These are phyloP conservation scores for Keiferia lycopersicella DNA, from an alignment of 2,888 invertebrate species.

Conservation along the genomic window DNA sequence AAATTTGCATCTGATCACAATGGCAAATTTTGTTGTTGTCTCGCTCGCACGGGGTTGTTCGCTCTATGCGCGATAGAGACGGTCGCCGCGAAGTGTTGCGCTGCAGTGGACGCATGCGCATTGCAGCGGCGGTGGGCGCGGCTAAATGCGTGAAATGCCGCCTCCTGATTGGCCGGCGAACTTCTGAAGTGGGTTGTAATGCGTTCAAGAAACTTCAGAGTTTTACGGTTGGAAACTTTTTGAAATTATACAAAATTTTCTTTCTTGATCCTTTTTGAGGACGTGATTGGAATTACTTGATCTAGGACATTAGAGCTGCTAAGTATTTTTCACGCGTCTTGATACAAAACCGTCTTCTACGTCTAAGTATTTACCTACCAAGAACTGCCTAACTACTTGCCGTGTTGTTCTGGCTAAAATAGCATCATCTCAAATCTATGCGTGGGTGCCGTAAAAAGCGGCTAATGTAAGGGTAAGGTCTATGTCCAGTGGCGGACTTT, in stretches of 20 bases:
- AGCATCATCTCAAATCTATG: too few species aligned
- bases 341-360: neutral
- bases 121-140: constrained; percentile 72
- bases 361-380: too few species aligned
- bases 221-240: constrained; percentile 69
- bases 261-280: constrained; percentile 46
- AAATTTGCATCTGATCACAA: constrained; percentile 74
- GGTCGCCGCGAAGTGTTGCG: constrained; percentile 45
- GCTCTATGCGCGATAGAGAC: constrained; percentile 56
- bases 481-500: too few species aligned
- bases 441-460: too few species aligned
- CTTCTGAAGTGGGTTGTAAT: constrained; percentile 64
- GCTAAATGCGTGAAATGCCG: constrained; percentile 58
- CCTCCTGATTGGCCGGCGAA: constrained; percentile 60
- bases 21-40: constrained; percentile 55
- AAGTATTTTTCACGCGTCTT: neutral
- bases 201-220: constrained; percentile 61
- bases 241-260: constrained; percentile 53
- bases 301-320: constrained; percentile 10
- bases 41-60: constrained; percentile 41
- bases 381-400: too few species aligned
- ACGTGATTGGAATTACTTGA: constrained; percentile 49
- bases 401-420: too few species aligned
- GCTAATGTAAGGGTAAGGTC: too few species aligned
- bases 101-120: constrained; percentile 72